Evolutionary conservation across 2,888 invertebrate genomes (phyloP).

Genomic region (Chalcis sispes): DNA sequence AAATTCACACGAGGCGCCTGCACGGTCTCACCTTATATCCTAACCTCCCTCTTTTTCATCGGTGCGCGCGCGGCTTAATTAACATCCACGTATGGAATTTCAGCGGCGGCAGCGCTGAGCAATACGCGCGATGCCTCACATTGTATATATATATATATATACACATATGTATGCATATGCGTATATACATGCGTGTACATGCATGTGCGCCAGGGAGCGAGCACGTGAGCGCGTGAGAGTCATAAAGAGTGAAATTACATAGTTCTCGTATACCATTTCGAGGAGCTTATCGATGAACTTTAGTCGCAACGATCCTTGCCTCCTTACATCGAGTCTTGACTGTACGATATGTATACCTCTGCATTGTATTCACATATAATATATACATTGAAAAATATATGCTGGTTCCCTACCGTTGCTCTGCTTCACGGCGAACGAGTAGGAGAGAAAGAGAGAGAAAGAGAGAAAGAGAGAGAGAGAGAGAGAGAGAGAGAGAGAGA

Average conservation of each 20-base stretch:
- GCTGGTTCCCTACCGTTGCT: too few species aligned
- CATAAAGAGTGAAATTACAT: slow-evolving; percentile 65
- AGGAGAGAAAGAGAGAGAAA: too few species aligned
- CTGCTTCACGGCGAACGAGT: too few species aligned
- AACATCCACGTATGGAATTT: slow-evolving; percentile 64
- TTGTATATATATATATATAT: background rate
- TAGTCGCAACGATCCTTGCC: slow-evolving; percentile 59
- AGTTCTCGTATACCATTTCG: slow-evolving; percentile 60
- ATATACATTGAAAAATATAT: background rate
- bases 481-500: too few species aligned
- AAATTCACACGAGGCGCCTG: background rate
- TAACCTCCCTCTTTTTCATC: background rate
- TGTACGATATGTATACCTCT: background rate
- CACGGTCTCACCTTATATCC: background rate
- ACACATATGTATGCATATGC: background rate
- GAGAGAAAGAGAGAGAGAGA: too few species aligned
- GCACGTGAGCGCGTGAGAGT: slow-evolving; percentile 45
- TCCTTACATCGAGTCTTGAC: too few species aligned
- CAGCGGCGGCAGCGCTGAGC: slow-evolving; percentile 56
- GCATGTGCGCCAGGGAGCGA: background rate
- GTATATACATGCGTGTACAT: background rate
- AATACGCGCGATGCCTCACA: slow-evolving; percentile 17
- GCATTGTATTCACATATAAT: too few species aligned
- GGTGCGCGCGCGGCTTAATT: slow-evolving; percentile 52
- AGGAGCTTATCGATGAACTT: slow-evolving; percentile 62